phyloP scores from a whole-genome alignment of 1,140 invertebrate genomes.

The Grapholita molesta region DNA sequence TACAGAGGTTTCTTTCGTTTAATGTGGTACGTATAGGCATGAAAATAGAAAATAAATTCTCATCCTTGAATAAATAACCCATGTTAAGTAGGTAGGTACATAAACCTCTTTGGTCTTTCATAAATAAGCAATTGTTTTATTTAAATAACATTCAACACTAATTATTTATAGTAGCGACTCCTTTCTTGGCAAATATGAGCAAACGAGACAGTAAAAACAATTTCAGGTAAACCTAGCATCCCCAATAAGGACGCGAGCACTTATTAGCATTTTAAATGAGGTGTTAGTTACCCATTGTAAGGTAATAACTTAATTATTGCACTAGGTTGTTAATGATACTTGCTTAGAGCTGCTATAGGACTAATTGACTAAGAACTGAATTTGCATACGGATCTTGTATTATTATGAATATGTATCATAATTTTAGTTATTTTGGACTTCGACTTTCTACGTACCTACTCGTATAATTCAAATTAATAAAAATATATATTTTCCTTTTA shows the following conservation, averaged over 20 bases:
- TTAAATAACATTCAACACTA: not conserved
- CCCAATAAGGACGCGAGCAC: not conserved
- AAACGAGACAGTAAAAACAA: not conserved
- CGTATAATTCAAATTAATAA: no score
- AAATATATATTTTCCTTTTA: no score
- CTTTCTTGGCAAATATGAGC: not conserved
- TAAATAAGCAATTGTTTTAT: no score
- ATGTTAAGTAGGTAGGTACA: no score
- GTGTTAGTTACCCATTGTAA: slow-evolving; percentile 30
- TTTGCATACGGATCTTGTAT: not conserved
- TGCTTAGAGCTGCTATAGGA: not conserved
- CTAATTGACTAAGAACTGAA: not conserved
- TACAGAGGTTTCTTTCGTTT: not conserved
- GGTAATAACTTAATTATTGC: slow-evolving; percentile 38
- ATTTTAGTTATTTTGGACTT: no score
- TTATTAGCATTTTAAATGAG: slow-evolving; percentile 29
- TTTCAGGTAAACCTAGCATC: slow-evolving; percentile 1
- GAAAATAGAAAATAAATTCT: no score
- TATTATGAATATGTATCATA: no score
- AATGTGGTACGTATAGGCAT: no score
- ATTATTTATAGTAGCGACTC: not conserved
- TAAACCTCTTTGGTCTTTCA: no score
- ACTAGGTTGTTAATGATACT: slow-evolving; percentile 20
- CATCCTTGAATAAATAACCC: no score
- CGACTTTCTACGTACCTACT: no score